Conservation (phyloP, 2,888 invertebrate genomes). For the Trichacis sp. region DNA sequence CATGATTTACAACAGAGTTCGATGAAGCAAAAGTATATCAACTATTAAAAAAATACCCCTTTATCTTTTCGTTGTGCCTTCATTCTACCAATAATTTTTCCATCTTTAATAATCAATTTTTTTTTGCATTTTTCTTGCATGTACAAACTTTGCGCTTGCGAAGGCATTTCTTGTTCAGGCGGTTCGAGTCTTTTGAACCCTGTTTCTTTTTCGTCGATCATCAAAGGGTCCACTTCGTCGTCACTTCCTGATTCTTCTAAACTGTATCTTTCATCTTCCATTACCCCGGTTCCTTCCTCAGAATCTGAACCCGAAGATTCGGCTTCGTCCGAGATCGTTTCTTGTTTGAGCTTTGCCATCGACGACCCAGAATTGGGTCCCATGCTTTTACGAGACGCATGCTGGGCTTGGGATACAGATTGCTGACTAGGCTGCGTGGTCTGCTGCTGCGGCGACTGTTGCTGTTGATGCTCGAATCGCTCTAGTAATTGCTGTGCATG, state of each 20-base stretch:
- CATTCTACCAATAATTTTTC: conserved; percentile 77
- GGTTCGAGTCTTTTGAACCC: conserved; percentile 71
- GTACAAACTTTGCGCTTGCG: conserved; percentile 76
- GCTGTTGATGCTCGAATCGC: conserved; percentile 55
- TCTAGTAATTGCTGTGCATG: conserved; percentile 61
- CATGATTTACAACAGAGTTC: not conserved
- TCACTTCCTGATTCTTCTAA: conserved; percentile 61
- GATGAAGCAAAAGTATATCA: no score
- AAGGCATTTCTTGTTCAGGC: conserved; percentile 66
- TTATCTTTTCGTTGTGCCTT: conserved; percentile 85
- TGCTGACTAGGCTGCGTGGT: conserved; percentile 4
- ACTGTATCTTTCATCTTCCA: conserved; percentile 60
- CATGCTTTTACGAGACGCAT: conserved; percentile 46
- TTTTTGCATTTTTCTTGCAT: conserved; percentile 85
- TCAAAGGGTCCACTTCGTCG: conserved; percentile 63
- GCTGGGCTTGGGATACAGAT: conserved; percentile 22
- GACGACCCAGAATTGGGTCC: conserved; percentile 48
- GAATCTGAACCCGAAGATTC: conserved; percentile 61
- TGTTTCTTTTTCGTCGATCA: conserved; percentile 67
- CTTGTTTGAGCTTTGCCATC: conserved; percentile 50
- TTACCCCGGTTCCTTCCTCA: conserved; percentile 57
- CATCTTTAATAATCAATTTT: conserved; percentile 78
- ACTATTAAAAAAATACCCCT: conserved; percentile 70
- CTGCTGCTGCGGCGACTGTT: conserved; percentile 37
- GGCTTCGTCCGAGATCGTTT: conserved; percentile 60